Evolutionary conservation across 1,140 invertebrate species (phyloP).

Genomic region (Diorhabda sublineata): DNA sequence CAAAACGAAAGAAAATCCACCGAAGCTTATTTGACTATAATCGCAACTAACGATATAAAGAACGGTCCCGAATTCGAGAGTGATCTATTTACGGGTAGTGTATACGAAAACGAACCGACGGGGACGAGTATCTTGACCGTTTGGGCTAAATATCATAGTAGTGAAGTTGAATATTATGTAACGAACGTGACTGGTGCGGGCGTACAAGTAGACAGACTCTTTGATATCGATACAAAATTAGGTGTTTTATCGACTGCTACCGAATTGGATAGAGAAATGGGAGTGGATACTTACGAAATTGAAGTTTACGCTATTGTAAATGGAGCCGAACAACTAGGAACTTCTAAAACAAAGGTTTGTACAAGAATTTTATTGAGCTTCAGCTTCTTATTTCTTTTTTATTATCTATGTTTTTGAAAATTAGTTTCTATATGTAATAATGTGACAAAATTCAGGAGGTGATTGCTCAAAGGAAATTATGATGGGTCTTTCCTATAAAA

Average conservation of each 20-base stretch:
- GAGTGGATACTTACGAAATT: slow-evolving; percentile 73
- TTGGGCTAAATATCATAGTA: slow-evolving; percentile 56
- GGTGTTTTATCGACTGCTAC: slow-evolving; percentile 84
- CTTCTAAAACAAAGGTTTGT: slow-evolving; percentile 76
- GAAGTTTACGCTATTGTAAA: slow-evolving; percentile 76
- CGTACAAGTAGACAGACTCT: slow-evolving; percentile 73
- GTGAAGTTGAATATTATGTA: slow-evolving; percentile 85
- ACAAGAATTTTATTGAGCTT: not conserved
- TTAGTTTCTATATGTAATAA: no score
- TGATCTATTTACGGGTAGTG: slow-evolving; percentile 62
- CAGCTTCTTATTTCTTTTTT: no score
- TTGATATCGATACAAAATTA: slow-evolving; percentile 83
- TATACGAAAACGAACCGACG: slow-evolving; percentile 83
- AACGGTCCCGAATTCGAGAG: slow-evolving; percentile 62
- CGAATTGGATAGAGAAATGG: slow-evolving; percentile 79
- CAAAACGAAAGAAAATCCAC: slow-evolving; percentile 78
- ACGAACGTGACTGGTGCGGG: slow-evolving; percentile 81
- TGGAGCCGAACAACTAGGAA: slow-evolving; percentile 59
- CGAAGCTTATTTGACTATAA: slow-evolving; percentile 77
- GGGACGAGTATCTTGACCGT: slow-evolving; percentile 80
- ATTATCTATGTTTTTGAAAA: no score
- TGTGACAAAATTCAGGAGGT: no score
- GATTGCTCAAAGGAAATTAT: no score
- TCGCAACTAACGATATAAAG: slow-evolving; percentile 55
- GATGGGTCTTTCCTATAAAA: no score